Conservation (phyloP, 1,140 invertebrate species). For the Brachionus manjavacas region DNA sequence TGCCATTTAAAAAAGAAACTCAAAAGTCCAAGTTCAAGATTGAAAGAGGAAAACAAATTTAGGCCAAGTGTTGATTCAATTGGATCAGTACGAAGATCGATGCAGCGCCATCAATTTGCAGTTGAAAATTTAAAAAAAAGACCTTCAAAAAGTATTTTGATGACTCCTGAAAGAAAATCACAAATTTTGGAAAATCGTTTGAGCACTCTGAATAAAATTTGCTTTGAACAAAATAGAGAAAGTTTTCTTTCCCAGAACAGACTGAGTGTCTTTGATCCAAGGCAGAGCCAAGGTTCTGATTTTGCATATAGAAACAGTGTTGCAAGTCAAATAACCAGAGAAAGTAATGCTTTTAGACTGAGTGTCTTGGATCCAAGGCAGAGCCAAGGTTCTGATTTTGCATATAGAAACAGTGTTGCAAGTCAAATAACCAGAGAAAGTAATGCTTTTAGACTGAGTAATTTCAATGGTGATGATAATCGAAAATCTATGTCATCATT, state of each 20-base stretch:
- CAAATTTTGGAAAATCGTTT: background rate
- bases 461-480: background rate
- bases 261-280: background rate
- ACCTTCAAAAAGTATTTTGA: constrained; percentile 9
- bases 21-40: background rate
- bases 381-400: no score
- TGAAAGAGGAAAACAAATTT: background rate
- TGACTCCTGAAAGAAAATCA: constrained; percentile 12
- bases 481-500: constrained; percentile 3
- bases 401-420: background rate
- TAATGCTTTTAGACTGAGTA: background rate
- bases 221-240: background rate
- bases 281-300: no score
- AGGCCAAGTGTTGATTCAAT: background rate
- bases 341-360: background rate
- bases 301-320: background rate
- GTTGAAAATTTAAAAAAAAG: constrained; percentile 26
- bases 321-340: background rate
- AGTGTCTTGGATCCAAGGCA: background rate
- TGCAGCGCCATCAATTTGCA: background rate
- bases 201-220: background rate
- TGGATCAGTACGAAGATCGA: background rate
- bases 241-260: background rate
- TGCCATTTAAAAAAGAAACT: background rate
- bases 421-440: background rate